Evolutionary conservation across 30 jellyfish, hydroid and myxozoan species (phyloP).

Genomic region (Aurelia aurita complex sp. Pacific): DNA sequence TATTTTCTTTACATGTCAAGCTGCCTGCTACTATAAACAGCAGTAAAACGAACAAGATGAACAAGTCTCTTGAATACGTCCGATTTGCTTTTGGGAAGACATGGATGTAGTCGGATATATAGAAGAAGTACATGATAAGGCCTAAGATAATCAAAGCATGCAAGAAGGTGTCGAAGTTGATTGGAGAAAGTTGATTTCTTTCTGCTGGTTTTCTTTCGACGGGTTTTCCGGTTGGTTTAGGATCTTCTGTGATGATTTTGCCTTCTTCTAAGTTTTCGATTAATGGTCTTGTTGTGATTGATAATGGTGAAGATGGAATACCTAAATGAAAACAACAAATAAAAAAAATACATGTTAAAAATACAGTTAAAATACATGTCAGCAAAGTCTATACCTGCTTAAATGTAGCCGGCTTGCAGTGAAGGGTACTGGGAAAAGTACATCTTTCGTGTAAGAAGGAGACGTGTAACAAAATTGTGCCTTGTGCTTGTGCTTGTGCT

Average conservation of each 20-base stretch:
- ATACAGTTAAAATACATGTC: no score
- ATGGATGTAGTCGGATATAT: constrained; percentile 89
- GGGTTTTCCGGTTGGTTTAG: background rate
- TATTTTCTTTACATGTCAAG: constrained; percentile 41
- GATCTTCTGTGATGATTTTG: background rate
- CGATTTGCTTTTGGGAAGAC: constrained; percentile 86
- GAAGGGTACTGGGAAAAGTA: no score
- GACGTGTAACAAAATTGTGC: no score
- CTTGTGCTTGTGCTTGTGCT: no score
- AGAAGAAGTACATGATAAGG: constrained; percentile 84
- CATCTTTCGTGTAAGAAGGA: no score
- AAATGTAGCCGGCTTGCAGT: no score
- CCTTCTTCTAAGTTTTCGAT: constrained; percentile 28
- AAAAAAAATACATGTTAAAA: no score
- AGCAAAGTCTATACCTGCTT: no score
- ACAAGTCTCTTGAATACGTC: constrained; percentile 89
- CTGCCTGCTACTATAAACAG: constrained; percentile 69
- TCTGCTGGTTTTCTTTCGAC: constrained; percentile 30
- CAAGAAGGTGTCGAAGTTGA: constrained; percentile 45
- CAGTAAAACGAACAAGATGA: constrained; percentile 53
- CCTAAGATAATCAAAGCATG: constrained; percentile 68
- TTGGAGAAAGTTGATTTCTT: constrained; percentile 1
- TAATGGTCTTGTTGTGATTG: background rate
- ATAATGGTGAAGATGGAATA: constrained; percentile 30
- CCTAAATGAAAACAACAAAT: background rate